Conservation (phyloP, 2,113 vertebrate species). For the Notothenia rossii region DNA sequence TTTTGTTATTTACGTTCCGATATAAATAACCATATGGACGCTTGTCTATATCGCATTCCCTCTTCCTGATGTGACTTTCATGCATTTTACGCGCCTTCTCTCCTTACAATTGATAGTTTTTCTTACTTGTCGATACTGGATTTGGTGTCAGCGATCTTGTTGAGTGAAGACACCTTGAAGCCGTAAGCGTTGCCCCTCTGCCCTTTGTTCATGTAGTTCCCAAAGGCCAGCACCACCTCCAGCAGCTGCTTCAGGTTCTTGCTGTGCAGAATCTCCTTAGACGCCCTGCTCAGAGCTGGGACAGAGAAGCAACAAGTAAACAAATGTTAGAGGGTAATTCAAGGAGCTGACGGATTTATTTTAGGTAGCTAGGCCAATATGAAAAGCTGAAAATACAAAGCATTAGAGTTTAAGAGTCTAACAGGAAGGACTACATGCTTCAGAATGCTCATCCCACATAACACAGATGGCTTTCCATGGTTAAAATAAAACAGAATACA, state of each 20-base stretch:
- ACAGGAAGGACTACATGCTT: not conserved
- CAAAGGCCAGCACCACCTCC: constrained; percentile 97
- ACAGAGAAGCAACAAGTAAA: not conserved
- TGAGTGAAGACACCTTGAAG: constrained; percentile 97
- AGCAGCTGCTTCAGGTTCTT: constrained; percentile 92
- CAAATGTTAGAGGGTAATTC: not conserved
- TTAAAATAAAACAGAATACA: not conserved
- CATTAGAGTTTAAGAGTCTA: not conserved
- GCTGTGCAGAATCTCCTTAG: constrained; percentile 93
- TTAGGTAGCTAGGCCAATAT: not conserved
- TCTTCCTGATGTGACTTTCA: constrained; percentile 45
- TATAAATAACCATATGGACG: constrained; percentile 13
- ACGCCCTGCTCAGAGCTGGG: constrained; percentile 91
- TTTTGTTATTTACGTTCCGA: constrained; percentile 18
- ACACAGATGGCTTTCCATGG: not conserved
- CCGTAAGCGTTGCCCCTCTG: constrained; percentile 97
- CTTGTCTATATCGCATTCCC: not conserved
- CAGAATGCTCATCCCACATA: not conserved
- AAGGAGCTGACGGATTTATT: not conserved
- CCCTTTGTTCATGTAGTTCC: constrained; percentile 99
- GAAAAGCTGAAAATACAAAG: not conserved
- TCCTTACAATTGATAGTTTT: not conserved
- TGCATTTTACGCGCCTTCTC: not conserved
- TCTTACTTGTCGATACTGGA: constrained; percentile 99
- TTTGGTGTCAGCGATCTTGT: constrained; percentile 99